Percentiles rank a stretch among this genome's conserved stretches.
These are phyloP conservation scores for Oithona nana DNA, from an alignment of 2,888 invertebrate genomes.

Conservation along the genomic window DNA sequence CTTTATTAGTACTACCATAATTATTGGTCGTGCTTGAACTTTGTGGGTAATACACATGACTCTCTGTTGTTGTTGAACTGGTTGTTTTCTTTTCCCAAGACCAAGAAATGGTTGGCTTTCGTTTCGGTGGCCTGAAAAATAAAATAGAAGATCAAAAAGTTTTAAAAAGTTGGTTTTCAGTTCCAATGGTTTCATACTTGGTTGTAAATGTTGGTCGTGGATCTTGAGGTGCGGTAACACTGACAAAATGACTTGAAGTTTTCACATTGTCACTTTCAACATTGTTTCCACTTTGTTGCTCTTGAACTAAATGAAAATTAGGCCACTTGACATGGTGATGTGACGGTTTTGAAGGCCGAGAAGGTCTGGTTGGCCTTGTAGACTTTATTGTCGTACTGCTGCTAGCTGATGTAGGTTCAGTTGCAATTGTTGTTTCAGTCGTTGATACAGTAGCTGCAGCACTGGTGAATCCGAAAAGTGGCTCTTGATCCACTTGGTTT, in stretches of 20 bases:
- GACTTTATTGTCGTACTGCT: neutral
- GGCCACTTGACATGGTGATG: neutral
- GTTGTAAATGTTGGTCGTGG: neutral
- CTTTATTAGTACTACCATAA: neutral
- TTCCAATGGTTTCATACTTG: neutral
- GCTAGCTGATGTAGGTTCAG: neutral
- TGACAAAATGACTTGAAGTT: neutral
- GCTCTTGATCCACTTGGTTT: slow-evolving; percentile 15
- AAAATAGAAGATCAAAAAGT: no score
- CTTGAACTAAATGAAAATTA: neutral
- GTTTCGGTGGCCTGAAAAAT: neutral
- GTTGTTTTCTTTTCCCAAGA: neutral
- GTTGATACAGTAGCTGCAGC: neutral
- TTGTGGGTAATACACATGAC: no score
- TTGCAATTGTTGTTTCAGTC: neutral
- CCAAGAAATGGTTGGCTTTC: neutral
- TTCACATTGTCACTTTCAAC: neutral
- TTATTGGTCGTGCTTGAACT: neutral
- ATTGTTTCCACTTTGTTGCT: neutral
- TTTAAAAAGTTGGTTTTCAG: neutral
- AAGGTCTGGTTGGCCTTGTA: neutral
- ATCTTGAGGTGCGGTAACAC: neutral
- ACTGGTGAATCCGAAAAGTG: neutral
- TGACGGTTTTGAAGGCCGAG: neutral
- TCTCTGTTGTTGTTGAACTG: neutral